Evolutionary conservation across 1,140 invertebrate species (phyloP).

Genomic region (Lerema accius): DNA sequence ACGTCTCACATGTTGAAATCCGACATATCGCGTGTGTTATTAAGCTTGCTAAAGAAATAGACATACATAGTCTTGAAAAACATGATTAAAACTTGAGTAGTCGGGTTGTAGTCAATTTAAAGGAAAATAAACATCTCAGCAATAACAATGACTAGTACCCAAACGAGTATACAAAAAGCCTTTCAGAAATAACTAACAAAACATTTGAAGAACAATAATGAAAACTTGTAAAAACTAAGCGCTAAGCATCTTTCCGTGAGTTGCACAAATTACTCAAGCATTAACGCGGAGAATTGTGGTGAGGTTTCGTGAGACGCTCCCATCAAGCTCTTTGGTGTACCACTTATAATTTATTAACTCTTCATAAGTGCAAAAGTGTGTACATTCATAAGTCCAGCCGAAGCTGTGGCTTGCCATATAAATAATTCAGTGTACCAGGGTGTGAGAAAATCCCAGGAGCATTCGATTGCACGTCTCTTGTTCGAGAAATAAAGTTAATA

Average conservation of each 20-base stretch:
- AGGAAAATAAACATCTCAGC: too few species aligned
- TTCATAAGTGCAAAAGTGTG: conserved; percentile 81
- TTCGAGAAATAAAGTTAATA: conserved; percentile 49
- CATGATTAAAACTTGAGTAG: too few species aligned
- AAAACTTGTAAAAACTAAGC: conserved; percentile 48
- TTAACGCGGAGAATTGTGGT: conserved; percentile 45
- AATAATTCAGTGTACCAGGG: conserved; percentile 60
- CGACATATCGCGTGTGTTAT: too few species aligned
- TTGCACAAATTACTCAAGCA: conserved; percentile 53
- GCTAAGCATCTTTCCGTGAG: conserved; percentile 50
- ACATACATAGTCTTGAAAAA: too few species aligned
- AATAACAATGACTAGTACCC: conserved; percentile 23
- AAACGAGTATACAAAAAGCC: conserved; percentile 34
- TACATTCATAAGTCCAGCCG: conserved; percentile 73
- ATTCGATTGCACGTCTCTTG: conserved; percentile 51
- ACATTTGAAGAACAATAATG: conserved; percentile 33
- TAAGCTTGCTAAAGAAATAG: too few species aligned
- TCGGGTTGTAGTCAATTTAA: too few species aligned
- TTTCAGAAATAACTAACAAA: conserved; percentile 30
- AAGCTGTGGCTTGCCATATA: conserved; percentile 51
- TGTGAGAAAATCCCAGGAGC: conserved; percentile 35
- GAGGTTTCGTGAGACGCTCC: conserved; percentile 53
- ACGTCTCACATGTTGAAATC: too few species aligned
- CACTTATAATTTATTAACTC: conserved; percentile 81
- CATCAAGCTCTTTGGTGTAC: conserved; percentile 50